Base-by-base conservation (phyloP, 2,888 invertebrate species). In the Linnaemya vulpina region DNA sequence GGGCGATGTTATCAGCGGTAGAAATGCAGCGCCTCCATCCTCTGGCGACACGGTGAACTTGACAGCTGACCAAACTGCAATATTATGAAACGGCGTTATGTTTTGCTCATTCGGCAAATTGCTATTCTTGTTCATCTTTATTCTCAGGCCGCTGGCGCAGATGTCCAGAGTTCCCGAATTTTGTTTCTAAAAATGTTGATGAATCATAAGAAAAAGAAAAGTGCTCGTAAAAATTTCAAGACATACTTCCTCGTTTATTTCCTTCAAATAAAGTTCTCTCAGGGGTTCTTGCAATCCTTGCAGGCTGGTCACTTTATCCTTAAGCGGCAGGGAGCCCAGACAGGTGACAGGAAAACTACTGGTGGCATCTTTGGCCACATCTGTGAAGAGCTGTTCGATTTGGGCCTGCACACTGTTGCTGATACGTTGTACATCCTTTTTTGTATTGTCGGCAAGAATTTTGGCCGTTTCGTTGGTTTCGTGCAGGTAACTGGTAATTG, bases 31-130 rank as follows among this genome's bases (percentile, higher is more conserved):
- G 58, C 94, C 93, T 75, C 94, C 94, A 86, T 94, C 94, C 35
- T 93, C 92, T 15, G 94, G 93, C 86, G 96, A 95, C 22, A 96
- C 94, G 9, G 96, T 95, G 90, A 97, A 96, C 91, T 97, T 96
- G 1, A 98, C 95, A 0, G 97, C 97, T 20, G 97, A 97, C 98
- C 98, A 98, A 1, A 98, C 97, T 1, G 97, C 97, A 92, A 98
- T 98, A 62, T 97, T 96, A 22, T 97, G 96, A 90, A 97, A 98
- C 1, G 97, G 96, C 89, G 97, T 97, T 73, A 96, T 91, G 89
- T 94, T 88, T 11, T 87, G 84, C 20, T 91, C 90, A 40, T 53
- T 81, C 43, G 58, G 79, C 11, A 53, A 25, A 60, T 35, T 75
- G 20, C 70, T 79, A 22, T 49, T 94, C 94, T 35, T 75, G 4